Base-by-base conservation (phyloP, 2,797 vertebrate genomes). In the Masticophis lateralis region DNA sequence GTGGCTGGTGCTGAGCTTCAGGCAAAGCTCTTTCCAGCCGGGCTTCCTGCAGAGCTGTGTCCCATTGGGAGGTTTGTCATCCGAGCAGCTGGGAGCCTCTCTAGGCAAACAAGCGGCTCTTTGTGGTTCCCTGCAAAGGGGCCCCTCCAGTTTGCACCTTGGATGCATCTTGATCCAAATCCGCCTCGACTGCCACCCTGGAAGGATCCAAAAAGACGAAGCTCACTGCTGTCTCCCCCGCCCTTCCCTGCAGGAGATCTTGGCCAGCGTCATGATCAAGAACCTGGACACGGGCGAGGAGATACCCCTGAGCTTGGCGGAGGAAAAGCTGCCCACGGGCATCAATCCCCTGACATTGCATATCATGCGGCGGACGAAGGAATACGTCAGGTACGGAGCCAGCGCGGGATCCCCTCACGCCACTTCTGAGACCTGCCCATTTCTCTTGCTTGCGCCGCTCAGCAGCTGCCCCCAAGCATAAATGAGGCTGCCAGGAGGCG, bases 261-360 rank as follows among this genome's bases (percentile, higher is more conserved):
- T 99, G 96, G 99, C 99, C 51, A 99, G 99, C 95, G 99, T 99
- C 94, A 99, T 99, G 99, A 99, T 99, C 96, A 99, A 99, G 97
- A 99, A 99, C 97, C 98, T 99, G 69, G 99, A 99, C 97, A 99
- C 99, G 2, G 99, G 99, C 92, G 99, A 99, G 97, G 99, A 99
- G 98, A 99, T 99, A 95, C 99, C 99, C 88, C 96, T 99, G 91
- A 99, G 99, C 95, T 98, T 99, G 97, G 99, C 99, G 0, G 99
- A 99, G 96, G 99, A 99, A 96, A 99, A 99, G 96, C 98, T 99
- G 91, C 99, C 99, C 94, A 98, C 99, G 37, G 99, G 98, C 95
- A 99, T 99, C 95, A 99, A 99, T 97, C 99, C 99, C 1, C 98
- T 99, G 56, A 99, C 99, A 51, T 97, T 99, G 91, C 99, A 99